Conservation (phyloP, 2,888 invertebrate species). For the Tipula lateralis region DNA sequence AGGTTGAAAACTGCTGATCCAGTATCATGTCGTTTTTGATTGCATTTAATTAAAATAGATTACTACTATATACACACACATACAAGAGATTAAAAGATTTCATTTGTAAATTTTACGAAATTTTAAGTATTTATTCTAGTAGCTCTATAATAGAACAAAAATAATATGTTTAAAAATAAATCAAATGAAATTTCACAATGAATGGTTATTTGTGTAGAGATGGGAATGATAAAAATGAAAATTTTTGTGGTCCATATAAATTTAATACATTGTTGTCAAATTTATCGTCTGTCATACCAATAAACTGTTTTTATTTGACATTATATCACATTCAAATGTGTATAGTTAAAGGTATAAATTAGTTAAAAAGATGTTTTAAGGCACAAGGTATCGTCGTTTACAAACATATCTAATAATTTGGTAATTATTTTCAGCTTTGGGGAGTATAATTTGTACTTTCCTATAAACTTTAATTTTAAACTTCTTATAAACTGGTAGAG, state of each 20-base stretch:
- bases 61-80: not conserved
- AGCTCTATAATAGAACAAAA: not conserved
- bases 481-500: too few relatives aligned
- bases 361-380: too few relatives aligned
- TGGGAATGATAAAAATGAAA: not conserved
- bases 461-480: too few relatives aligned
- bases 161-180: not conserved
- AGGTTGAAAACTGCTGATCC: not conserved
- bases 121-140: not conserved
- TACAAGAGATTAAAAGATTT: not conserved
- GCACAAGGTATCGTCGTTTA: too few relatives aligned
- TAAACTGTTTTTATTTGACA: too few relatives aligned
- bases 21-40: not conserved
- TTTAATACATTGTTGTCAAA: not conserved
- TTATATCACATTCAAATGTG: too few relatives aligned
- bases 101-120: not conserved
- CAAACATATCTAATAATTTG: too few relatives aligned
- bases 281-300: not conserved
- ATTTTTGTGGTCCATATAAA: not conserved
- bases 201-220: not conserved
- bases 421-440: too few relatives aligned
- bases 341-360: too few relatives aligned
- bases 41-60: slow-evolving; percentile 11
- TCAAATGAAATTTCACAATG: not conserved
- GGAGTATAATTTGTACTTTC: too few relatives aligned